Evolutionary conservation across 2,888 invertebrate genomes (phyloP), one percentile per base, ranked within the genome.

Genomic region (Mesorhabditis spiculigera): DNA sequence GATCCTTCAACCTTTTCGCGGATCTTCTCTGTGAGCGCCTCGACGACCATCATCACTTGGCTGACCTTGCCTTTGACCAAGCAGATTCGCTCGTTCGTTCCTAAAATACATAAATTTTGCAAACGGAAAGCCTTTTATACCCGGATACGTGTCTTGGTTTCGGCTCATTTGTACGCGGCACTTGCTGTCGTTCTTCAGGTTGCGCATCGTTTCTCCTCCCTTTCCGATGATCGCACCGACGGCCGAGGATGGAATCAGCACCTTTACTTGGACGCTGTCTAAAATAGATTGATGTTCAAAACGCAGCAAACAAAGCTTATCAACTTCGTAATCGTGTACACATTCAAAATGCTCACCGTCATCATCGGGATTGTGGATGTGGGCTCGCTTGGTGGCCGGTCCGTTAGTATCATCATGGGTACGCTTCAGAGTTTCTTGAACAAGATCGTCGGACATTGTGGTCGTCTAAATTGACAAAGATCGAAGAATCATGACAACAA

Each of bases 211-310:
- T 88, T 98, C 97, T 81, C 97, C 97, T 65, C 96, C 96, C 89
- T 97, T 98, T 86, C 97, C 97, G 88, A 97, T 98, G 87, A 98
- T 95, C 88, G 96, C 96, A 79, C 97, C 97, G 71, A 96, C 95
- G 82, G 96, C 96, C 89, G 93, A 92, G 78, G 94, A 76, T 28
- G 86, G 86, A 72, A 88, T 84, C 43, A 85, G 77, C 45, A 85
- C 77, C 71, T 84, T 84, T 63, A 83, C 75, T 74, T 82, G 79
- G 10, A 83, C 76, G 16, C 73, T 76, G 63, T 77, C 78, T 75
- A 68, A 65, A 75, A 67, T 4, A 61, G n/a, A 4, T 67, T 13
- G 16, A 28, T n/a, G 8, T 10, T 13, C 10, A 67, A 67, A 61
- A 61, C 16, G 13, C 16, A 58, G 10, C 50, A 61, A 67, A 67